Percentiles rank a stretch among this genome's conserved stretches.
phyloP scores from a whole-genome alignment of 2,888 invertebrate species.

The Sepiola atlantica region DNA sequence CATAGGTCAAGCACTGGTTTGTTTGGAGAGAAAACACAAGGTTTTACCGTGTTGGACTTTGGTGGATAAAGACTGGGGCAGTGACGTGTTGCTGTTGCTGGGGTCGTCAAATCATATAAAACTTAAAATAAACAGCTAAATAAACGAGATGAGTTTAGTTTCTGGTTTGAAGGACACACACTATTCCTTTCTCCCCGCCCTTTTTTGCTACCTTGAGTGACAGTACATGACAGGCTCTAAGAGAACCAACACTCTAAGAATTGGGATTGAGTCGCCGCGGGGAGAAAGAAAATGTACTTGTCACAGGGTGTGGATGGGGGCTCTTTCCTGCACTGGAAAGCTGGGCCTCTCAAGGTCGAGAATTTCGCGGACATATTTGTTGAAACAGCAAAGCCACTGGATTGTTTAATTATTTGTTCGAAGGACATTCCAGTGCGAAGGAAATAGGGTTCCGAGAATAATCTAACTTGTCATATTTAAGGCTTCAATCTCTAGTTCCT shows the following conservation, averaged over 20 bases:
- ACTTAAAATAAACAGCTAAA: background rate
- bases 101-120: background rate
- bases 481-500: too few relatives aligned
- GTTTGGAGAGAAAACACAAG: background rate
- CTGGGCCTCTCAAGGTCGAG: background rate
- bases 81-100: background rate
- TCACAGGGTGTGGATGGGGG: background rate
- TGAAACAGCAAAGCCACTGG: background rate
- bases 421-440: background rate
- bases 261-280: background rate
- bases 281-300: background rate
- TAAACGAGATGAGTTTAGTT: background rate
- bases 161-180: background rate
- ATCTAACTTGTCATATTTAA: background rate
- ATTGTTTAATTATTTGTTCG: background rate
- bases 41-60: background rate
- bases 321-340: background rate
- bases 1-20: background rate
- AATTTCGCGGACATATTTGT: background rate
- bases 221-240: constrained; percentile 4
- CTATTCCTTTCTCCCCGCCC: background rate
- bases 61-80: background rate
- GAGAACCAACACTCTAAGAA: background rate
- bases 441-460: background rate
- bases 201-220: background rate